Evolutionary conservation across 1,140 invertebrate species (phyloP), one percentile per base, ranked within the genome.

Genomic region (Dufourea novaeangliae): DNA sequence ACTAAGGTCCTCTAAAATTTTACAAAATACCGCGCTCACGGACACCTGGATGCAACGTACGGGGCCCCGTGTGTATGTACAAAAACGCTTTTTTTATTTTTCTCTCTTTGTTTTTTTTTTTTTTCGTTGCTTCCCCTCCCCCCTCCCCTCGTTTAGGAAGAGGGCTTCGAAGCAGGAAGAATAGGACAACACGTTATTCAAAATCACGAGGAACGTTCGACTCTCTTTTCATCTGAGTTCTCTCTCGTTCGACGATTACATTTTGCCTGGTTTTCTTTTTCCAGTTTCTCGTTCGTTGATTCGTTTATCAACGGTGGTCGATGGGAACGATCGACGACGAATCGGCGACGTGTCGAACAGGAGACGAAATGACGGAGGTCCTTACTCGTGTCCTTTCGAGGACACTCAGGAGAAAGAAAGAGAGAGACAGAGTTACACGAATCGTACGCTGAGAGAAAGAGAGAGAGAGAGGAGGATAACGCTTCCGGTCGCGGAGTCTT

Each of bases 261-360:
- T 10, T 10, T 10, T 41, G 10, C 11, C 11, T 29, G 10, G 22
- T 56, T 29, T 10, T 14, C 17, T 57, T 4, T 25, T 39, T 20
- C 39, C 17, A 1, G 4, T 37, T 37, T 50, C 12, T 52, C n/a
- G 22, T 25, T 67, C n/a, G 1, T n/a, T 37, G 2, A 20, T 14
- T 54, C 44, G 17, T 59, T 37, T 20, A 39, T 34, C 37, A 50
- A 37, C 6, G 34, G 12, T 29, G 32, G n/a, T 76, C 64, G 73
- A 69, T 29, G 64, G 73, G 64, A 59, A 29, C 73, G 73, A 75
- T 75, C 73, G 73, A 29, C 73, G 73, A 69, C 17, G 29, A 46
- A n/a, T 37, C 64, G 52, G 8, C 6, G 25, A 20, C 27, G 27
- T 32, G 41, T 67, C 14, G n/a, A 50, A 39, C 59, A 75, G 52